These are phyloP conservation scores for Akabosia matsudoensis DNA, from an alignment of 1,140 invertebrate genomes.

Conservation along the genomic window DNA sequence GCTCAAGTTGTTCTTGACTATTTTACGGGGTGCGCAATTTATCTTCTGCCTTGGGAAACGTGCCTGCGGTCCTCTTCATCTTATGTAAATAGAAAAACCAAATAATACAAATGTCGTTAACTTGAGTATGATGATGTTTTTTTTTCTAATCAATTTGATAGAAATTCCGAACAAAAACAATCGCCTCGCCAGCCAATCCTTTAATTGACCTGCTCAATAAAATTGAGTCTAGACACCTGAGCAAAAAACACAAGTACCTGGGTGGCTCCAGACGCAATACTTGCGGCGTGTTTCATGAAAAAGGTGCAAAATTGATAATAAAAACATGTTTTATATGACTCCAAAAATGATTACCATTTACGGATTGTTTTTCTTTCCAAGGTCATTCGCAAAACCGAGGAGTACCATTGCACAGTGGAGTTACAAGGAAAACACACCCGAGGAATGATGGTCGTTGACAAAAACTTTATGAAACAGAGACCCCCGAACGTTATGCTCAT, in stretches of 20 bases:
- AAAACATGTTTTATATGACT: neutral
- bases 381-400: constrained; percentile 49
- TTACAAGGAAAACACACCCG: constrained; percentile 57
- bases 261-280: constrained; percentile 59
- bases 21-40: constrained; percentile 56
- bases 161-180: constrained; percentile 58
- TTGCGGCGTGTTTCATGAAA: constrained; percentile 55
- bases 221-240: constrained; percentile 55
- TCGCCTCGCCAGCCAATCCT: constrained; percentile 52
- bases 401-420: constrained; percentile 58
- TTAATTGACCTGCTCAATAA: constrained; percentile 56
- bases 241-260: constrained; percentile 50
- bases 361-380: neutral
- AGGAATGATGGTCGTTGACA: constrained; percentile 61
- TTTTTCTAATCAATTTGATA: constrained; percentile 44
- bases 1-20: constrained; percentile 64
- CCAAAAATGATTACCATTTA: neutral
- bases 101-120: too few species aligned
- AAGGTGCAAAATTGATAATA: neutral
- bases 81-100: neutral
- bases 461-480: constrained; percentile 43
- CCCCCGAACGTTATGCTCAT: constrained; percentile 58
- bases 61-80: constrained; percentile 47
- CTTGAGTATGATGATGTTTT: neutral
- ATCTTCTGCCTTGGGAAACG: constrained; percentile 64